These are phyloP conservation scores for Zaprionus ghesquierei DNA, from an alignment of 1,140 invertebrate genomes.

Conservation along the genomic window DNA sequence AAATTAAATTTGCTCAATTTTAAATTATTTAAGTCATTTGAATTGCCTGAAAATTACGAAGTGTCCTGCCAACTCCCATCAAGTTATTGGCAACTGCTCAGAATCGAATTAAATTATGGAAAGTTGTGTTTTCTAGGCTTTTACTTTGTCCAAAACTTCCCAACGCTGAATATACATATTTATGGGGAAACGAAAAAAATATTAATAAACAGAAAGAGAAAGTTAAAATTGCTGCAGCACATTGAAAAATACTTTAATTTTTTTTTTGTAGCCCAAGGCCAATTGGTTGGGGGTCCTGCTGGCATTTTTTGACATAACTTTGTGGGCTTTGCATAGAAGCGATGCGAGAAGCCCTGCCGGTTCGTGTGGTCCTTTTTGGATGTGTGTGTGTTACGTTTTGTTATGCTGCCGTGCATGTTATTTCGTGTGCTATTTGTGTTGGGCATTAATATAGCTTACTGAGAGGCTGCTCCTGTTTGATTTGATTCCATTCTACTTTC, in stretches of 20 bases:
- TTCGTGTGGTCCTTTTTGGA: background rate
- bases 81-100: background rate
- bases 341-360: background rate
- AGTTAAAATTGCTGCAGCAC: conserved; percentile 37
- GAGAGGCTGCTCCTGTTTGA: conserved; percentile 19
- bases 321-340: conserved; percentile 27
- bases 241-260: conserved; percentile 70
- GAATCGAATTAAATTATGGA: conserved; percentile 46
- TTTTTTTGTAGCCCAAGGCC: conserved; percentile 60
- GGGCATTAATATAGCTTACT: conserved; percentile 67
- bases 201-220: conserved; percentile 52
- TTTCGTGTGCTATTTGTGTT: conserved; percentile 32
- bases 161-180: conserved; percentile 37
- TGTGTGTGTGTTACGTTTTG: conserved; percentile 2
- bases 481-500: conserved; percentile 38
- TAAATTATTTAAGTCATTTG: too few relatives aligned
- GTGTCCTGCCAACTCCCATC: background rate
- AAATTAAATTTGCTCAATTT: too few relatives aligned
- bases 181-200: conserved; percentile 34
- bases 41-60: background rate
- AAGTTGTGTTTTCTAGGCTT: too few relatives aligned
- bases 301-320: conserved; percentile 67
- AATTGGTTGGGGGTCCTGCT: background rate
- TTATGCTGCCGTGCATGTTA: conserved; percentile 12
- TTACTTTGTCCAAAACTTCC: conserved; percentile 3